phyloP scores from a whole-genome alignment of 2,888 invertebrate species.

The Sinohyriopsis cumingii region DNA sequence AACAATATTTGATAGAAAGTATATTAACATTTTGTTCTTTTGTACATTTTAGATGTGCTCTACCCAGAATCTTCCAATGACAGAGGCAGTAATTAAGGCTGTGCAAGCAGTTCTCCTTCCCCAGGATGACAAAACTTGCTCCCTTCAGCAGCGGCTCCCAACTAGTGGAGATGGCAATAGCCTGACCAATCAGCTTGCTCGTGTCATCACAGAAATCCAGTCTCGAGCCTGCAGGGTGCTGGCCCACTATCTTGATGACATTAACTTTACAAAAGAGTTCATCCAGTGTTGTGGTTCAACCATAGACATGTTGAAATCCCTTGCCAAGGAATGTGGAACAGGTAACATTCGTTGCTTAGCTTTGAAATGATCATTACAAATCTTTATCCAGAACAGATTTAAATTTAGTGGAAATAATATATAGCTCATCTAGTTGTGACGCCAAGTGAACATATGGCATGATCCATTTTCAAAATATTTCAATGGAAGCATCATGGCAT shows the following conservation, averaged over 20 bases:
- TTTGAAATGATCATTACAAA: background rate
- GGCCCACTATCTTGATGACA: slow-evolving; percentile 63
- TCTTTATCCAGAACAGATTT: no score
- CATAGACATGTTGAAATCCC: slow-evolving; percentile 68
- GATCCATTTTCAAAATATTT: no score
- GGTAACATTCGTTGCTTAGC: slow-evolving; percentile 33
- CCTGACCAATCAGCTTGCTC: slow-evolving; percentile 66
- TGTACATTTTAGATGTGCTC: slow-evolving; percentile 53
- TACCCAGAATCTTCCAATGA: slow-evolving; percentile 59
- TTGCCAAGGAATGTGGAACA: slow-evolving; percentile 69
- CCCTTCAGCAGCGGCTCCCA: slow-evolving; percentile 62
- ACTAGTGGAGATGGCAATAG: slow-evolving; percentile 64
- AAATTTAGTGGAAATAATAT: no score
- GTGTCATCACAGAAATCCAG: slow-evolving; percentile 70
- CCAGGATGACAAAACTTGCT: slow-evolving; percentile 50
- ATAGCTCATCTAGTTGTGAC: no score
- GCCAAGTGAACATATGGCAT: no score
- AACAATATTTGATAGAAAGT: background rate
- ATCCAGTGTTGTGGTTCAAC: slow-evolving; percentile 66
- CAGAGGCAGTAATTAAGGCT: slow-evolving; percentile 64
- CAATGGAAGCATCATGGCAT: no score
- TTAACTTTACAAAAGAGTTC: slow-evolving; percentile 66
- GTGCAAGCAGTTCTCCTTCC: slow-evolving; percentile 62
- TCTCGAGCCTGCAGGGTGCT: slow-evolving; percentile 69
- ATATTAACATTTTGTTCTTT: slow-evolving; percentile 7